phyloP scores from a whole-genome alignment of 2,888 invertebrate species.

The Molorchus minor region DNA sequence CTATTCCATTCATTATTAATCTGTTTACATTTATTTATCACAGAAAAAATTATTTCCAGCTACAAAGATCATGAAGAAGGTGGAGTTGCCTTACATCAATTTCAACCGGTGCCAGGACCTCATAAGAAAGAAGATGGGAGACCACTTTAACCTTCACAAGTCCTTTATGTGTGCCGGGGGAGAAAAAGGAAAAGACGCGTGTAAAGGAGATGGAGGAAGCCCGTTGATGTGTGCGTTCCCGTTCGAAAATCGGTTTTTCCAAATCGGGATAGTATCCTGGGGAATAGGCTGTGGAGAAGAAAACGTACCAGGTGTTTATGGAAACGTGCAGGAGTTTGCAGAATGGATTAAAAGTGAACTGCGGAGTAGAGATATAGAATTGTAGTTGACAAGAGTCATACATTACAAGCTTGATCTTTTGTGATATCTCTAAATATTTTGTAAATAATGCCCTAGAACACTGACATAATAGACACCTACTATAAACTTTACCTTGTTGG shows the following conservation, averaged over 20 bases:
- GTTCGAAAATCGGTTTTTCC: constrained; percentile 67
- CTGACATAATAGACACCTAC: too few species aligned
- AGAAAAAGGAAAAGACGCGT: constrained; percentile 77
- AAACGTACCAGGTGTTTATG: constrained; percentile 82
- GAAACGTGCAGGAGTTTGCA: constrained; percentile 73
- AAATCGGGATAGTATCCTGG: constrained; percentile 87
- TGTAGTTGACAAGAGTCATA: too few species aligned
- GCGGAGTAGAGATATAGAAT: constrained; percentile 25
- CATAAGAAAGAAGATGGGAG: constrained; percentile 72
- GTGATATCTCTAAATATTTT: neutral
- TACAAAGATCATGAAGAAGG: constrained; percentile 68
- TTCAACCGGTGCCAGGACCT: constrained; percentile 68
- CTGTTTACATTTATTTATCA: neutral
- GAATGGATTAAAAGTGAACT: constrained; percentile 72
- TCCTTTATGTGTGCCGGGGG: constrained; percentile 86
- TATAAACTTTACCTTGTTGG: too few species aligned
- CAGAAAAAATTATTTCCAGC: constrained; percentile 11
- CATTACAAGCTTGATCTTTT: neutral
- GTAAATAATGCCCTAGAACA: too few species aligned
- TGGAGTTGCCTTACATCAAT: constrained; percentile 74
- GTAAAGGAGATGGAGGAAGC: constrained; percentile 58
- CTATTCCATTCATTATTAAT: too few species aligned
- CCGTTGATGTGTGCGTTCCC: constrained; percentile 54
- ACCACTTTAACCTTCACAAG: constrained; percentile 70
- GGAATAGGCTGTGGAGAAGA: constrained; percentile 84